Evolutionary conservation across 2,888 invertebrate genomes (phyloP).

Genomic region (Torymus auratus): DNA sequence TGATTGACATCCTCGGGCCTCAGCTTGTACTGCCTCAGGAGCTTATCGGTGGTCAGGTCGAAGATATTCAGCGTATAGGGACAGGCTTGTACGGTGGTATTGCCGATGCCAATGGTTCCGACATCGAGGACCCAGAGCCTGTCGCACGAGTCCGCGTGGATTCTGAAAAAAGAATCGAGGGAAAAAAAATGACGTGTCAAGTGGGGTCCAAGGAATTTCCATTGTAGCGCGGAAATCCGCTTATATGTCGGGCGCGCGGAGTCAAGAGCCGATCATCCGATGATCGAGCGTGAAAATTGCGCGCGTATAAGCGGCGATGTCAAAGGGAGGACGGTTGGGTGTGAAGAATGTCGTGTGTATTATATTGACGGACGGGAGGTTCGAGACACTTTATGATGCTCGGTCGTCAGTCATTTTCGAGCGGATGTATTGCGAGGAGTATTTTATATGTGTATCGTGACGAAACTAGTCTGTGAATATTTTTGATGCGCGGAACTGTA

Average conservation of each 20-base stretch:
- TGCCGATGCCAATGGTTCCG: constrained; percentile 88
- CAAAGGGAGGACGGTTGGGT: too few relatives aligned
- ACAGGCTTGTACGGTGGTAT: constrained; percentile 86
- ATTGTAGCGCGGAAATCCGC: constrained; percentile 24
- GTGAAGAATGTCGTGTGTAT: too few relatives aligned
- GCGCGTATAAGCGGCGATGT: too few relatives aligned
- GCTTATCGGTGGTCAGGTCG: constrained; percentile 85
- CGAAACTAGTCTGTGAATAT: too few relatives aligned
- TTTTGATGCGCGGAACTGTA: too few relatives aligned
- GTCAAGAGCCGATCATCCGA: not conserved
- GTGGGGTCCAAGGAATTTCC: not conserved
- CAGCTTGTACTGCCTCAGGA: constrained; percentile 84
- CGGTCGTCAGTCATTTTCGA: too few relatives aligned
- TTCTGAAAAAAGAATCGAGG: constrained; percentile 74
- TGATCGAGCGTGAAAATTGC: too few relatives aligned
- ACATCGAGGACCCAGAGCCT: constrained; percentile 91
- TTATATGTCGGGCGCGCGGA: constrained; percentile 1
- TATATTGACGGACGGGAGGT: too few relatives aligned
- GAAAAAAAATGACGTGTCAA: too few relatives aligned
- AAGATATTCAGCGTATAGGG: constrained; percentile 88
- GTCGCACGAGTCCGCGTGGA: constrained; percentile 87
- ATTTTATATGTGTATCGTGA: too few relatives aligned
- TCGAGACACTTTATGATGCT: too few relatives aligned
- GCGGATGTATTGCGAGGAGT: too few relatives aligned
- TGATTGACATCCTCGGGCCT: constrained; percentile 85